Evolutionary conservation across 1,140 invertebrate genomes (phyloP).

Genomic region (Idris sp.): DNA sequence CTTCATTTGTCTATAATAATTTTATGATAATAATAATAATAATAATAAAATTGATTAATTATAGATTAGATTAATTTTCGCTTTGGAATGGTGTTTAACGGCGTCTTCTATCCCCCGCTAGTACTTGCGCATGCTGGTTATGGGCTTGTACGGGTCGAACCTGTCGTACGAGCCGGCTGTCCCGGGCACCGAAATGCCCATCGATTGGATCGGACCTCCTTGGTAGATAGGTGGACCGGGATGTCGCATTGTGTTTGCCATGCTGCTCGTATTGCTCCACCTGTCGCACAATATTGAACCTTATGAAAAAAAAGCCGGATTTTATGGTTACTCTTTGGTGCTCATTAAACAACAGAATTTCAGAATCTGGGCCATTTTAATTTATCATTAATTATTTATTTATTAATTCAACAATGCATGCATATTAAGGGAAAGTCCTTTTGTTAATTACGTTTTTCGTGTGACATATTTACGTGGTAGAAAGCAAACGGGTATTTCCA

Average conservation of each 20-base stretch:
- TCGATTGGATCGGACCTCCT: slow-evolving; percentile 72
- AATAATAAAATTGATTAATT: no score
- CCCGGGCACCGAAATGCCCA: slow-evolving; percentile 71
- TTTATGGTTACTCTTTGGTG: slow-evolving; percentile 33
- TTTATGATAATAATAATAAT: no score
- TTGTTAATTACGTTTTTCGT: slow-evolving; percentile 4
- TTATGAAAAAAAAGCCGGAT: slow-evolving; percentile 58
- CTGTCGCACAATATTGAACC: slow-evolving; percentile 65
- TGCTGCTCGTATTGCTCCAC: slow-evolving; percentile 76
- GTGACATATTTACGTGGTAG: slow-evolving; percentile 7
- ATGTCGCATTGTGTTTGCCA: slow-evolving; percentile 73
- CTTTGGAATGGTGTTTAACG: no score
- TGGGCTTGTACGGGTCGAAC: slow-evolving; percentile 76
- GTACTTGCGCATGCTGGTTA: slow-evolving; percentile 75
- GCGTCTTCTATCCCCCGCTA: no score
- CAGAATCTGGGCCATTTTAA: no score
- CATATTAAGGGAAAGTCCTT: slow-evolving; percentile 6
- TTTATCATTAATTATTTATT: no score
- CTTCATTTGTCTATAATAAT: no score
- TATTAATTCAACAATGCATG: no score
- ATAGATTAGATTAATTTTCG: no score
- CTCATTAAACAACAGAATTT: no score
- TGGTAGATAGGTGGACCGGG: slow-evolving; percentile 75
- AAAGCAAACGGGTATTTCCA: slow-evolving; percentile 1
- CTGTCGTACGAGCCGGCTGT: slow-evolving; percentile 73